A percentile compares a stretch with the other conserved stretches of the same genome.
Conservation (phyloP, 2,888 invertebrate species). For the Graphium colonna region DNA sequence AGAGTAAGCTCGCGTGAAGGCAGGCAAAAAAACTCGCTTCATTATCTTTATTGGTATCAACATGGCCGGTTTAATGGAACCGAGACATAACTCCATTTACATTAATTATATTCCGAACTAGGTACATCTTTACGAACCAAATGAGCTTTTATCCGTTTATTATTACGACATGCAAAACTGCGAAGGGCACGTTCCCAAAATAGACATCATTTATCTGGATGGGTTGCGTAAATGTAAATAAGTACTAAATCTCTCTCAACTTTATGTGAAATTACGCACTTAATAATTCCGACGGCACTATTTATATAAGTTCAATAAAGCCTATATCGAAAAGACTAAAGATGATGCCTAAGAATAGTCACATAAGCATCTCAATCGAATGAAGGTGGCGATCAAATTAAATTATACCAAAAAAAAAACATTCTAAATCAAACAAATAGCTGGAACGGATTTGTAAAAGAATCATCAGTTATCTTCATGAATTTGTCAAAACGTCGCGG, state of each 20-base stretch:
- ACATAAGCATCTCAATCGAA: background rate
- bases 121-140: slow-evolving; percentile 51
- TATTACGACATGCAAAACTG: too few species aligned
- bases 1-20: slow-evolving; percentile 26
- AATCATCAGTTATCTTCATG: slow-evolving; percentile 23
- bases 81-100: slow-evolving; percentile 59
- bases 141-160: too few species aligned
- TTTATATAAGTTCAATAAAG: too few species aligned
- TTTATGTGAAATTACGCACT: background rate
- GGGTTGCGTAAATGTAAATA: background rate
- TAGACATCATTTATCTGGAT: background rate
- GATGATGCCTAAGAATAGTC: background rate
- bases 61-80: slow-evolving; percentile 57
- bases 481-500: slow-evolving; percentile 29
- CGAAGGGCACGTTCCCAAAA: background rate
- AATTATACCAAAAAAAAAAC: background rate
- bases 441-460: background rate
- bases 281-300: background rate
- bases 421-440: background rate
- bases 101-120: slow-evolving; percentile 50
- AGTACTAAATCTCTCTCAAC: background rate
- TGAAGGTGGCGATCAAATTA: slow-evolving; percentile 24
- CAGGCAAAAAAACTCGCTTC: slow-evolving; percentile 32
- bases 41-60: slow-evolving; percentile 59
- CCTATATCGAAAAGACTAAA: background rate